Base-by-base conservation (phyloP, 2,797 vertebrate species). In the Streptopelia turtur region DNA sequence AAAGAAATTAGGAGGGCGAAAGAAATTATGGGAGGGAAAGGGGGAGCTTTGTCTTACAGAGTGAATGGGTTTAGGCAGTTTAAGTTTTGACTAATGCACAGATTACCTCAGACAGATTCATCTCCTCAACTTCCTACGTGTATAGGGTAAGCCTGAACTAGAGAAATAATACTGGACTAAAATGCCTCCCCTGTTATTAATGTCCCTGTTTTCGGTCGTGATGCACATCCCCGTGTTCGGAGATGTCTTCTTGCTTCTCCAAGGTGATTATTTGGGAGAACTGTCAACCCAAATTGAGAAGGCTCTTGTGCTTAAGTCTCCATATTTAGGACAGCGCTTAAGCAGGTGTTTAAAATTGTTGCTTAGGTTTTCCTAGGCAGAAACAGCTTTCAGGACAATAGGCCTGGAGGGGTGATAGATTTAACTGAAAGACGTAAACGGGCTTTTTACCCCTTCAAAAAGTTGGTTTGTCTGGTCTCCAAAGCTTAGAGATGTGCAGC, bases 91-190 rank as follows among this genome's bases (percentile, higher is more conserved):
- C 11, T 57, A 68, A 71, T 84, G 70, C 87, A 94, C 16, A 7
- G 72, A 83, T 93, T 93, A 92, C 93, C 95, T 95, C 93, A 82
- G 52, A 55, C 89, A 96, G 89, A 61, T 78, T 94, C 89, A 94
- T 92, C 93, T 93, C 91, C 81, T 89, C 61, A 11, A 56, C 31
- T 74, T 68, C 61, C 53, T 31, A 1, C 33, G 76, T 74, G 41
- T 55, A 16, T 24, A 60, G 35, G 22, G 13, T 65, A 85, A 68
- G 83, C 65, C 64, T 50, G 47, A 80, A 35, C 57, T 83, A 60
- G 69, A 87, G 57, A 41, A 78, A 13, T 59, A 24, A 60, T 50
- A 37, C 84, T 87, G 71, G 68, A 43, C 52, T 88, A 16, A 93
- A 87, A 69, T 41, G 41, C 55, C 45, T 64, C 18, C 41, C 47